phyloP scores from a whole-genome alignment of 2,113 vertebrate species.

The Seriola rivoliana region DNA sequence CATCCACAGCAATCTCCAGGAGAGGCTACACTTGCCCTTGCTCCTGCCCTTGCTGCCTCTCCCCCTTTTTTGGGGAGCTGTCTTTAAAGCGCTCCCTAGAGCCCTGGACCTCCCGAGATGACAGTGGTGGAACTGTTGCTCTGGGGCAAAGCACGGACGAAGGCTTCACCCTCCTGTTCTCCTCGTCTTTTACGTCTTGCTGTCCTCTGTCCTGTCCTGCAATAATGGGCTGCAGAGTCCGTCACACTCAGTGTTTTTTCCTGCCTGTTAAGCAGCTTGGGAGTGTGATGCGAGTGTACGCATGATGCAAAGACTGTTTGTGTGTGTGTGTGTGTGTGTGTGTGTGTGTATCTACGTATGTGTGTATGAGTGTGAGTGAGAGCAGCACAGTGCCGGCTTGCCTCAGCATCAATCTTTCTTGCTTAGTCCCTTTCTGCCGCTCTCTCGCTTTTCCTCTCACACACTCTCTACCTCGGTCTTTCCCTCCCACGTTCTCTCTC shows the following conservation, averaged over 20 bases:
- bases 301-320: conserved; percentile 56
- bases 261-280: conserved; percentile 77
- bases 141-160: conserved; percentile 40
- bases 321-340: conserved; percentile 60
- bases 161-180: conserved; percentile 32
- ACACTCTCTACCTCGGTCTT: conserved; percentile 43
- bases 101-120: conserved; percentile 57
- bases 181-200: conserved; percentile 29
- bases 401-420: conserved; percentile 79
- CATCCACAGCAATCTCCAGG: conserved; percentile 63
- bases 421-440: conserved; percentile 63
- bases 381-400: conserved; percentile 72
- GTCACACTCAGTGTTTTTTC: conserved; percentile 70
- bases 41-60: conserved; percentile 76
- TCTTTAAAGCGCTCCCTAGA: conserved; percentile 58
- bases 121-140: conserved; percentile 75
- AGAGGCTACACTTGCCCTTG: conserved; percentile 73
- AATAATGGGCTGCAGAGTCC: conserved; percentile 60
- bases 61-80: conserved; percentile 33
- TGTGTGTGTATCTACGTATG: conserved; percentile 15
- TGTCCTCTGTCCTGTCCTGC: conserved; percentile 73
- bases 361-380: conserved; percentile 44
- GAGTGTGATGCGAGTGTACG: conserved; percentile 68
- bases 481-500: conserved; percentile 40
- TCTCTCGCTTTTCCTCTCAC: conserved; percentile 24